These are phyloP conservation scores for Rhizomys pruinosus DNA, from an alignment of 2,113 vertebrate species.

Conservation along the genomic window DNA sequence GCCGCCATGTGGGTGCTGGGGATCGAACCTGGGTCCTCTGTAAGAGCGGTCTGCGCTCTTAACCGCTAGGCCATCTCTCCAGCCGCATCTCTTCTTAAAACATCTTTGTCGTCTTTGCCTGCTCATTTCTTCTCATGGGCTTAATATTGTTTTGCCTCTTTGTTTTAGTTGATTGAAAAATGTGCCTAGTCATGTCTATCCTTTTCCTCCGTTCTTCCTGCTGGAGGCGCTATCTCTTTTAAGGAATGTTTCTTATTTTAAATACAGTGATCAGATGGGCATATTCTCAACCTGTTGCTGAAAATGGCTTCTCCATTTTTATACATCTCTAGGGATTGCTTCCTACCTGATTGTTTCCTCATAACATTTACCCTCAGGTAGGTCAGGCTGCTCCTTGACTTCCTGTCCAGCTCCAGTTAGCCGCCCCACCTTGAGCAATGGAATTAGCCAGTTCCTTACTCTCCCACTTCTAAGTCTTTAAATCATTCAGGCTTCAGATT, in stretches of 20 bases:
- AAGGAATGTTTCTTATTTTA: neutral
- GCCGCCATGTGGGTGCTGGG: too few species aligned
- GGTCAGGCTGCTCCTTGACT: neutral
- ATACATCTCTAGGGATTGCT: neutral
- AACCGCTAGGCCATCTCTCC: too few species aligned
- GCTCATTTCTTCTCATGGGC: neutral
- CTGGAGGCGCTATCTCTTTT: neutral
- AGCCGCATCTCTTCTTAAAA: too few species aligned
- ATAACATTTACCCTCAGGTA: neutral
- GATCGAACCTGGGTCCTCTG: too few species aligned
- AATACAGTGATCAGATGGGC: neutral
- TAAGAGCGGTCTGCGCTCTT: too few species aligned
- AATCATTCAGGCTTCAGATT: neutral
- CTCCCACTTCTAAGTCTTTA: neutral
- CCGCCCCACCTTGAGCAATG: neutral
- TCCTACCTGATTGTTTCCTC: neutral
- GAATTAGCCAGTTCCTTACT: neutral
- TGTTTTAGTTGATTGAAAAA: conserved; percentile 8
- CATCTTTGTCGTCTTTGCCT: neutral
- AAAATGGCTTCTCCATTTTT: neutral
- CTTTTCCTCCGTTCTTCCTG: neutral
- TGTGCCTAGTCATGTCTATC: neutral
- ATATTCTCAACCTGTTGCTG: neutral
- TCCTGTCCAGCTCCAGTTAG: neutral
- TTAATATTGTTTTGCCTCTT: neutral